Percentiles rank a stretch among this genome's conserved stretches.
phyloP scores from a whole-genome alignment of 2,113 vertebrate species.

The Peromyscus polionotus region DNA sequence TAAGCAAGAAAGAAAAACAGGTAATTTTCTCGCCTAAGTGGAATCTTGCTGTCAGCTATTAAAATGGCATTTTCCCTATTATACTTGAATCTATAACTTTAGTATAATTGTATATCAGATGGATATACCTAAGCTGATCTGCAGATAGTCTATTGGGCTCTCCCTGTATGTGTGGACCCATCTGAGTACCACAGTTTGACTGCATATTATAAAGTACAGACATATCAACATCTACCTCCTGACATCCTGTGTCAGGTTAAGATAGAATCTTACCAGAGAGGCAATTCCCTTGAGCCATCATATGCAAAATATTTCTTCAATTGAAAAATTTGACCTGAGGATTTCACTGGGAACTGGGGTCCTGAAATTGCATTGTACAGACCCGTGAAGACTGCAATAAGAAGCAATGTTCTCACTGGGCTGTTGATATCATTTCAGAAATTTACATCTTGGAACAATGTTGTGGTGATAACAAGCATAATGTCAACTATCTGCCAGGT shows the following conservation, averaged over 20 bases:
- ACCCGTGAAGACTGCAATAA: conserved; percentile 17
- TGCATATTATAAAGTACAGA: conserved; percentile 8
- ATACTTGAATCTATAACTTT: conserved; percentile 23
- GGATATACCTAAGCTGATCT: conserved; percentile 21
- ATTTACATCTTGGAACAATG: conserved; percentile 68
- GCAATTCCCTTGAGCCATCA: conserved; percentile 72
- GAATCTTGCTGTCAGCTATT: conserved; percentile 47
- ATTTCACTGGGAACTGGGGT: conserved; percentile 57
- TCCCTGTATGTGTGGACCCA: neutral
- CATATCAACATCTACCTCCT: conserved; percentile 54
- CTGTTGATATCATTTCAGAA: conserved; percentile 55
- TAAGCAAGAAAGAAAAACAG: neutral
- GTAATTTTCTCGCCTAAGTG: neutral
- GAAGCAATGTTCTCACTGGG: conserved; percentile 61
- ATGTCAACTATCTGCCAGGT: neutral
- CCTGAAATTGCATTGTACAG: conserved; percentile 46
- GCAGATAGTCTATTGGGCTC: neutral
- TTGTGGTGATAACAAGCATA: conserved; percentile 43
- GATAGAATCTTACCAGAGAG: conserved; percentile 40
- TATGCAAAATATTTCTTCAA: conserved; percentile 66
- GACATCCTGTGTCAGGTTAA: conserved; percentile 64
- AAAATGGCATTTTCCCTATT: neutral
- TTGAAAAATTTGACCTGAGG: conserved; percentile 58
- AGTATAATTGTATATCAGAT: neutral
- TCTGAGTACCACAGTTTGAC: neutral